Evolutionary conservation across 2,888 invertebrate species (phyloP).

Genomic region (Agonopterix heracliana): DNA sequence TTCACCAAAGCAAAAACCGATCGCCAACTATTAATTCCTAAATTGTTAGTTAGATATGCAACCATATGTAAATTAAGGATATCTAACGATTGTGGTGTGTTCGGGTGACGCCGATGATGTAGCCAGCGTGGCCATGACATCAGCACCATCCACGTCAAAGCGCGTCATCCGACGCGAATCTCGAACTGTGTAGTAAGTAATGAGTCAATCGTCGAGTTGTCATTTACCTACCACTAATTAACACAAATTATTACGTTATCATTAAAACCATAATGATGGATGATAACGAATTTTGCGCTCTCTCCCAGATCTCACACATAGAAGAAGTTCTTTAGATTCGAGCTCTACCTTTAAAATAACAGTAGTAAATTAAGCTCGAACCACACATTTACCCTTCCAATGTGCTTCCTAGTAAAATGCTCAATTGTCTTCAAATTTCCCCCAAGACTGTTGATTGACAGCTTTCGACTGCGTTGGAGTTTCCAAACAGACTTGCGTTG

Average conservation of each 20-base stretch:
- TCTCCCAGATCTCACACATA: not conserved
- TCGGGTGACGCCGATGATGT: slow-evolving; percentile 33
- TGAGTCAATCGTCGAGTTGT: slow-evolving; percentile 50
- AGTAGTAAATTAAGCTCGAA: no score
- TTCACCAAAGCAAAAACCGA: no score
- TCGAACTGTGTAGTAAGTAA: slow-evolving; percentile 38
- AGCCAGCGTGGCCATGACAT: slow-evolving; percentile 58
- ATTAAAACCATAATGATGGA: not conserved
- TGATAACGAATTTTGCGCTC: slow-evolving; percentile 8
- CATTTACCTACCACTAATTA: slow-evolving; percentile 26
- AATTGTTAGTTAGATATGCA: not conserved
- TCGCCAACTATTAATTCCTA: no score
- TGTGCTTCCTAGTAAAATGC: no score
- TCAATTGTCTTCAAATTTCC: not conserved
- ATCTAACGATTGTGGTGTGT: slow-evolving; percentile 16
- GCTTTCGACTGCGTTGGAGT: slow-evolving; percentile 38
- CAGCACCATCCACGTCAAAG: slow-evolving; percentile 52
- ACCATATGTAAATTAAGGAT: not conserved
- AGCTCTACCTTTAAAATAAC: not conserved
- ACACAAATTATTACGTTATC: not conserved
- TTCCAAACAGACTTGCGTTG: slow-evolving; percentile 34
- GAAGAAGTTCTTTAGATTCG: not conserved
- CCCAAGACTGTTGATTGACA: slow-evolving; percentile 24
- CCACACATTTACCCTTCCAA: no score
- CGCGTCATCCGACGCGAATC: slow-evolving; percentile 56